Conservation (phyloP, 1,140 invertebrate species). For the Papilio polytes region DNA sequence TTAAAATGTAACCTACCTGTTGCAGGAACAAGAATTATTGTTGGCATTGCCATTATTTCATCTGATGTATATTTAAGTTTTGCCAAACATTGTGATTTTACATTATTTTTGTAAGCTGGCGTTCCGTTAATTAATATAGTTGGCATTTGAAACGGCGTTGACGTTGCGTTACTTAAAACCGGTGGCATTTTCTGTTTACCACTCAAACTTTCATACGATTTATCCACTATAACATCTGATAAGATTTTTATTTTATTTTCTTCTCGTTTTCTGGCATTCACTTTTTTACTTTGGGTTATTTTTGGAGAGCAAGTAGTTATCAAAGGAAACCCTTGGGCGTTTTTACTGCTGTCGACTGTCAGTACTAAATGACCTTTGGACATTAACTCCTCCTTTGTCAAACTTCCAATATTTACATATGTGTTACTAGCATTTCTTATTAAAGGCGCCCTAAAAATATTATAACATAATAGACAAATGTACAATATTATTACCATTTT, state of each 20-base stretch:
- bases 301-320: conserved; percentile 1
- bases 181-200: conserved; percentile 47
- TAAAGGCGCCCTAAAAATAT: conserved; percentile 45
- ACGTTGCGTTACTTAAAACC: conserved; percentile 59
- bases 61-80: conserved; percentile 66
- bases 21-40: conserved; percentile 69
- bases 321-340: conserved; percentile 11
- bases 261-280: conserved; percentile 48
- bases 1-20: conserved; percentile 57
- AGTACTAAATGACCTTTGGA: conserved; percentile 22
- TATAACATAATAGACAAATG: not conserved
- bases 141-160: conserved; percentile 67
- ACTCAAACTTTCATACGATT: conserved; percentile 42
- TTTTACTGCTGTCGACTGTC: conserved; percentile 23
- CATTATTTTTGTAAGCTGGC: conserved; percentile 60
- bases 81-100: conserved; percentile 36
- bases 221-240: conserved; percentile 74
- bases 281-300: conserved; percentile 34
- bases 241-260: conserved; percentile 71
- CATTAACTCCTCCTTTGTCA: conserved; percentile 10
- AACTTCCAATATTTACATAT: conserved; percentile 28
- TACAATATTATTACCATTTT: not conserved
- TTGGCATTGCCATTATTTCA: conserved; percentile 81
- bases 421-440: not conserved
- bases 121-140: conserved; percentile 73